Evolutionary conservation across 2,113 vertebrate genomes (phyloP).

Genomic region (Anolis sagrei): DNA sequence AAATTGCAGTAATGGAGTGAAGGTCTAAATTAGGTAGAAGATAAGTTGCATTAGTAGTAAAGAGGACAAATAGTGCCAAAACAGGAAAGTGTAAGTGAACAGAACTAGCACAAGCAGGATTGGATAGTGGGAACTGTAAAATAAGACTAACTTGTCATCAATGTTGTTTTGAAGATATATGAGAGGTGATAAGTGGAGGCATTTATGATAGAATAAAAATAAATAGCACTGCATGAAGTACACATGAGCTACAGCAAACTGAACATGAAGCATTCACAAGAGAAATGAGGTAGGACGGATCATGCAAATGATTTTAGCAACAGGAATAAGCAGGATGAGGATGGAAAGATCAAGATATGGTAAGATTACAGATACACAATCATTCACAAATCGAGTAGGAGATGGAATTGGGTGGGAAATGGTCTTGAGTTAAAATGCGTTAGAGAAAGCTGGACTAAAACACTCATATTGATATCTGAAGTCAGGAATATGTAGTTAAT

Average conservation of each 20-base stretch:
- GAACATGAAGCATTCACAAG: not conserved
- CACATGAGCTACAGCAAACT: accelerated
- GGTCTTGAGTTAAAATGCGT: not conserved
- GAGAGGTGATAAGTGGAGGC: not conserved
- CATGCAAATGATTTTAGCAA: not conserved
- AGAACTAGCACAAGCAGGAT: not conserved
- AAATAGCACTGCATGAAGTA: not conserved
- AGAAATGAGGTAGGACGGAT: not conserved
- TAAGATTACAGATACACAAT: not conserved
- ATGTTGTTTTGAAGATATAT: too few relatives aligned
- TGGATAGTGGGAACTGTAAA: not conserved
- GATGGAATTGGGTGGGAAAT: not conserved
- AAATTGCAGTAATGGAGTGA: not conserved
- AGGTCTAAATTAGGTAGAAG: not conserved
- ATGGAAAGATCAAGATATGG: not conserved
- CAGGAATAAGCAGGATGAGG: not conserved
- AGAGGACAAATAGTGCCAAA: conserved; percentile 6
- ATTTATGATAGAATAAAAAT: accelerated
- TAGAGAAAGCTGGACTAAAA: conserved; percentile 7
- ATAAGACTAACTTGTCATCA: not conserved
- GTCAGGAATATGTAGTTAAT: not conserved
- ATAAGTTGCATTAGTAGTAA: not conserved
- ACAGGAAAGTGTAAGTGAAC: not conserved
- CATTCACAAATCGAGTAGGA: conserved; percentile 7
- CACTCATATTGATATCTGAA: not conserved